Percentiles rank a stretch among this genome's conserved stretches.
Evolutionary conservation across 2,113 vertebrate genomes (phyloP).

Genomic region (Antigone vipio): DNA sequence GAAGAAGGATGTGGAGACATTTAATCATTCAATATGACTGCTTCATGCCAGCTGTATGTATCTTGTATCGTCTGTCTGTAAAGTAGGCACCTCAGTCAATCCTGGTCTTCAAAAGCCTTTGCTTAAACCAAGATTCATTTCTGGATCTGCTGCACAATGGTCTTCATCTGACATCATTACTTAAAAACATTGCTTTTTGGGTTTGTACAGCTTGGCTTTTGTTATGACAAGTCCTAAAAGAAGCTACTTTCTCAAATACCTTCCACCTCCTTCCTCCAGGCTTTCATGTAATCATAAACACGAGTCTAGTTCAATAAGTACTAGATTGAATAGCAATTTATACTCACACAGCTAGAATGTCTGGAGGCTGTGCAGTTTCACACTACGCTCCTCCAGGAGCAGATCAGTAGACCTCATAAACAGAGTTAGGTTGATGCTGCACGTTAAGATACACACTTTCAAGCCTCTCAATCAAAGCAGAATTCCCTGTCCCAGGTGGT

Average conservation of each 20-base stretch:
- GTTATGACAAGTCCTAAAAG: neutral
- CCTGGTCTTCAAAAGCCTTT: neutral
- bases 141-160: neutral
- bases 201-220: neutral
- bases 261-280: neutral
- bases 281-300: neutral
- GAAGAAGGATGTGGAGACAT: neutral
- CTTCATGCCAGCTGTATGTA: neutral
- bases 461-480: neutral
- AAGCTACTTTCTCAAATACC: neutral
- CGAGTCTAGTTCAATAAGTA: accelerated
- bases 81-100: neutral
- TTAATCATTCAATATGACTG: neutral
- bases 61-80: neutral
- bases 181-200: neutral
- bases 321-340: neutral
- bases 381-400: accelerated
- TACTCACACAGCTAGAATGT: accelerated
- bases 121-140: neutral
- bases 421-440: neutral
- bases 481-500: neutral
- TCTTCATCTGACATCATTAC: neutral
- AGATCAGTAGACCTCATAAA: accelerated
- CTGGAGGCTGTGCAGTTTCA: neutral
- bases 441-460: neutral